A percentile compares a stretch with the other conserved stretches of the same genome.
Conservation (phyloP, 2,888 invertebrate genomes). For the Plebejus melissa region DNA sequence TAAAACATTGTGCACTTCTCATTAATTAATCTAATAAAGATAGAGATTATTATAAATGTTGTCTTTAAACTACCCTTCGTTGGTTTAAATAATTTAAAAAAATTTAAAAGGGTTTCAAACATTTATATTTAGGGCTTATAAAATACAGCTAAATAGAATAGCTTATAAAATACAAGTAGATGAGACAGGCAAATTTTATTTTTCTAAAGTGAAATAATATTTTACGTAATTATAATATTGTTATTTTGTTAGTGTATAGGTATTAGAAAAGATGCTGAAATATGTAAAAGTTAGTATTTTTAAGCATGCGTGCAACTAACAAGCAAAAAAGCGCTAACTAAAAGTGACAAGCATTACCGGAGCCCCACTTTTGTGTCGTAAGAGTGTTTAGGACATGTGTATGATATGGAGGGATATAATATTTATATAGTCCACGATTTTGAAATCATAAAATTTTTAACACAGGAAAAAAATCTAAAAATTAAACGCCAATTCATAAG, state of each 20-base stretch:
- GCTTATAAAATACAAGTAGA: neutral
- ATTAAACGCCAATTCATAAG: neutral
- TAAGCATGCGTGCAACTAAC: constrained; percentile 73
- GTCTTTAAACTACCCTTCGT: neutral
- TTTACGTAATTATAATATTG: constrained; percentile 6
- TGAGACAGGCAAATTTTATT: constrained; percentile 28
- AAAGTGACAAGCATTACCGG: constrained; percentile 64
- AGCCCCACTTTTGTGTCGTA: constrained; percentile 41
- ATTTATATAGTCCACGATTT: too few relatives aligned
- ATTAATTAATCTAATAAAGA: neutral
- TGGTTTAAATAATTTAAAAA: neutral
- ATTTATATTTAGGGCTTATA: neutral
- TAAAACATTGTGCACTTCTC: neutral
- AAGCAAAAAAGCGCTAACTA: constrained; percentile 66
- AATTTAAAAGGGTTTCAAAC: neutral
- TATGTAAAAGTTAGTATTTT: constrained; percentile 70
- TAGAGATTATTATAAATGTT: neutral
- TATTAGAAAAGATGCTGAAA: constrained; percentile 76
- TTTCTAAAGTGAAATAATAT: neutral
- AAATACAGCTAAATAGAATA: neutral
- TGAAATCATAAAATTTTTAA: neutral
- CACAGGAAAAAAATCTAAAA: neutral
- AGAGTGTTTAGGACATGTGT: neutral
- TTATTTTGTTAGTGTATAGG: constrained; percentile 56
- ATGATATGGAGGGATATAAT: neutral